phyloP scores from a whole-genome alignment of 2,888 invertebrate genomes.

The Xestia xanthographa region DNA sequence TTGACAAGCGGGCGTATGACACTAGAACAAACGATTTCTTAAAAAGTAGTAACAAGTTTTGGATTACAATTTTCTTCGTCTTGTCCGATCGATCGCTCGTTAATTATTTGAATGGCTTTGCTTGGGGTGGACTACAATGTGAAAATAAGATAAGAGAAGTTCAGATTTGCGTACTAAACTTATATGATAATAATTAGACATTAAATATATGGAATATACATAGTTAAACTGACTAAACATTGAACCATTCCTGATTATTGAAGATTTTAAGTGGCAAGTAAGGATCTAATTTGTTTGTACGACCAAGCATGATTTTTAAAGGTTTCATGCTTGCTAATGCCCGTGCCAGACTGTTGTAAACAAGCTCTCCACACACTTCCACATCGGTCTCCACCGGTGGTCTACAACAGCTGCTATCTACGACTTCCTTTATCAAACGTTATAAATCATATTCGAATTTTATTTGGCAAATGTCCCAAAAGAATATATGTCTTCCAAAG shows the following conservation, averaged over 20 bases:
- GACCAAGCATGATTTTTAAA: too few relatives aligned
- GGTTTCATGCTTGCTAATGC: too few relatives aligned
- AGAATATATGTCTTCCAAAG: background rate
- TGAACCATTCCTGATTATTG: too few relatives aligned
- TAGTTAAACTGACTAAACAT: background rate
- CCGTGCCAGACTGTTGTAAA: too few relatives aligned
- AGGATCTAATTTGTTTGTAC: too few relatives aligned
- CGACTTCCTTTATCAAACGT: background rate
- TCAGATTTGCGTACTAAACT: background rate
- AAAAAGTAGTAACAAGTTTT: too few relatives aligned
- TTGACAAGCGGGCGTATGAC: background rate
- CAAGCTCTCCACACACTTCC: too few relatives aligned
- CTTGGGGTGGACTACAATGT: background rate
- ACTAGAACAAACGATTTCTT: too few relatives aligned
- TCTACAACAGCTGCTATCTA: background rate
- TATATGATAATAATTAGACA: background rate
- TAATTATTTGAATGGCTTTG: background rate
- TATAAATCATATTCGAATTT: background rate
- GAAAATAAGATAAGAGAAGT: background rate
- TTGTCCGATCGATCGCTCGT: background rate
- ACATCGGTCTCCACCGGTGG: too few relatives aligned
- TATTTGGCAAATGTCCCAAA: background rate
- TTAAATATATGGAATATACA: background rate
- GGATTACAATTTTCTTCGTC: background rate
- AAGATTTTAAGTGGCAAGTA: too few relatives aligned